These are phyloP conservation scores for Sebastiscus tertius DNA, from an alignment of 2,797 vertebrate genomes.

Conservation along the genomic window DNA sequence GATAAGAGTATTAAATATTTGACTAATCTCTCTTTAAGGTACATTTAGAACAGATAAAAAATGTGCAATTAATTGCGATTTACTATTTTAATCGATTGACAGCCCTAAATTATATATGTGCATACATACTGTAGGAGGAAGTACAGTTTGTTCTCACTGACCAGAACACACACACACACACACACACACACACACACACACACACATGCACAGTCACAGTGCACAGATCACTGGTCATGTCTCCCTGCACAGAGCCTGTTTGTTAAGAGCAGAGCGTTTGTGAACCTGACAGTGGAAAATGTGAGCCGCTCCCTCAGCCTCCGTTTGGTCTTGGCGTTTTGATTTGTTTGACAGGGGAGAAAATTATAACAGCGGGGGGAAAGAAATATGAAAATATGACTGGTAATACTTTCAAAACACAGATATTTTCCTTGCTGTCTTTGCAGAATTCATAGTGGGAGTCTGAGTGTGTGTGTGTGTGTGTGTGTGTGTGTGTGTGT, in stretches of 20 bases:
- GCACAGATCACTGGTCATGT: constrained; percentile 54
- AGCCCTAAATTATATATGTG: background rate
- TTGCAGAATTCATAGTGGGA: constrained; percentile 53
- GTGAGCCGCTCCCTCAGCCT: constrained; percentile 71
- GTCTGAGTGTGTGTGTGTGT: constrained; percentile 7
- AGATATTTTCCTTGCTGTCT: constrained; percentile 72
- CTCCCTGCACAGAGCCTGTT: constrained; percentile 72
- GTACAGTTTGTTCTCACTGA: constrained; percentile 14
- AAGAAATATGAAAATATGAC: constrained; percentile 80
- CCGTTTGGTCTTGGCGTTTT: constrained; percentile 74
- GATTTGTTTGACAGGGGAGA: constrained; percentile 83
- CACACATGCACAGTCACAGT: background rate
- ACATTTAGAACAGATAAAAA: too few species aligned
- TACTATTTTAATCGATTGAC: too few species aligned
- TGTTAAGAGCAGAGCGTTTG: constrained; percentile 69
- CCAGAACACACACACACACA: constrained; percentile 9
- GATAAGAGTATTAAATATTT: too few species aligned
- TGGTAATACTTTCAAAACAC: constrained; percentile 77
- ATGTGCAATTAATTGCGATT: too few species aligned
- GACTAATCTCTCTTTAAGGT: too few species aligned
- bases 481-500: constrained; percentile 13
- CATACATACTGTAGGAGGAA: background rate
- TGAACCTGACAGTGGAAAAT: constrained; percentile 82
- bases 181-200: background rate
- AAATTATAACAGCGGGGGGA: constrained; percentile 78